Conservation (phyloP, 2,888 invertebrate species). For the Standfussiana lucernea region DNA sequence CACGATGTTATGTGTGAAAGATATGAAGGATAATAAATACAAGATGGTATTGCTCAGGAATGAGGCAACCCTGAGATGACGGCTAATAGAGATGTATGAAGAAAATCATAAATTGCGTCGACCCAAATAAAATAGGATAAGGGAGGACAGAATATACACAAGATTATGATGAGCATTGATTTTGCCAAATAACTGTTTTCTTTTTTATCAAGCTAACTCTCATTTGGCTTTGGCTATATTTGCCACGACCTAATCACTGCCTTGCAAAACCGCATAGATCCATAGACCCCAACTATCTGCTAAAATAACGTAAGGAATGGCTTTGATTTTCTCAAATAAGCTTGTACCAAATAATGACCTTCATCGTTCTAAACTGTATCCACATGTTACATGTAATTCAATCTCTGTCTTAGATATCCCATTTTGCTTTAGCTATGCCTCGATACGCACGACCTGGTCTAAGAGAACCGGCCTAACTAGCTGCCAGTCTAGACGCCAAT, state of each 20-base stretch:
- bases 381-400: neutral
- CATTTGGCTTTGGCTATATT: neutral
- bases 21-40: neutral
- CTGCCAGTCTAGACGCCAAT: slow-evolving; percentile 32
- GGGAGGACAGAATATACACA: neutral
- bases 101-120: neutral
- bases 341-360: slow-evolving; percentile 9
- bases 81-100: neutral
- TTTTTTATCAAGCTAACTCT: neutral
- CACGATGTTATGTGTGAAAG: neutral
- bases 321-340: neutral
- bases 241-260: neutral
- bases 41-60: neutral
- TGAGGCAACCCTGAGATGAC: neutral
- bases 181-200: neutral
- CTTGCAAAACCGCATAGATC: neutral
- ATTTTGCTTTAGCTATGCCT: slow-evolving; percentile 22
- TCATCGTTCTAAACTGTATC: neutral
- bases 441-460: slow-evolving; percentile 41
- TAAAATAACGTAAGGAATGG: neutral
- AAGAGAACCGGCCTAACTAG: slow-evolving; percentile 9
- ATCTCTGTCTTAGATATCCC: slow-evolving; percentile 10
- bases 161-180: neutral
- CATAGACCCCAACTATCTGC: neutral
- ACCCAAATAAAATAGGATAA: neutral